Evolutionary conservation across 2,888 invertebrate species (phyloP), one percentile per base, ranked within the genome.

Genomic region (Trisateles emortualis): DNA sequence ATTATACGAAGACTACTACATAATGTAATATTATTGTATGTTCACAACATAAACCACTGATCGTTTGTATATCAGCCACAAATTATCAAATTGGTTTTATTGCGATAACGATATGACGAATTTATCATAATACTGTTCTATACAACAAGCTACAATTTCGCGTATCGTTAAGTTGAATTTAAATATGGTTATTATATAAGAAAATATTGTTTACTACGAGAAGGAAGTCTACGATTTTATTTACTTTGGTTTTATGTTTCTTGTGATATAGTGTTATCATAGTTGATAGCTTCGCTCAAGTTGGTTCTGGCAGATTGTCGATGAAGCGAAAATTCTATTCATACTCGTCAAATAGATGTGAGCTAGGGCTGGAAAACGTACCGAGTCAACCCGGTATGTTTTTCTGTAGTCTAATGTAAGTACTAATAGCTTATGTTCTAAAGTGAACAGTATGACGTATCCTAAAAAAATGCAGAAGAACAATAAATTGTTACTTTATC

Each of bases 81-180:
- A 64, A 73, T 78, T 79, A 81, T 80, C 77, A 66, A 62, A 70
- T 67, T 58, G 71, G 74, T 75, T 75, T 73, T 67, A 70, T 58
- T 64, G 38, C 60, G 76, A 81, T 79, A 81, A 78, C 71, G 68
- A 75, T 70, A 71, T 68, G 65, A 72, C 48, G 64, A 70, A 72
- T 68, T 68, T 74, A 77, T 76, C 72, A 64, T 55, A 59, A 54
- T 35, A 52, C 41, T 50, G 54, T 54, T 52, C 54, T 38, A 56
- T 51, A 53, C 49, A n/a, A 17, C 45, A 47, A 49, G 50, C 51
- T 42, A 52, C 42, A 43, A 51, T 49, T 57, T 53, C n/a, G 39
- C 42, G 53, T 56, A 50, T 50, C 33, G 47, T 50, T 49, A 40
- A 55, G 24, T 41, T 41, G 9, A 16, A 41, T 14, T 10, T 33